Evolutionary conservation across 64 coral and sea anemone species (phyloP).

Genomic region (Orbicella faveolata): DNA sequence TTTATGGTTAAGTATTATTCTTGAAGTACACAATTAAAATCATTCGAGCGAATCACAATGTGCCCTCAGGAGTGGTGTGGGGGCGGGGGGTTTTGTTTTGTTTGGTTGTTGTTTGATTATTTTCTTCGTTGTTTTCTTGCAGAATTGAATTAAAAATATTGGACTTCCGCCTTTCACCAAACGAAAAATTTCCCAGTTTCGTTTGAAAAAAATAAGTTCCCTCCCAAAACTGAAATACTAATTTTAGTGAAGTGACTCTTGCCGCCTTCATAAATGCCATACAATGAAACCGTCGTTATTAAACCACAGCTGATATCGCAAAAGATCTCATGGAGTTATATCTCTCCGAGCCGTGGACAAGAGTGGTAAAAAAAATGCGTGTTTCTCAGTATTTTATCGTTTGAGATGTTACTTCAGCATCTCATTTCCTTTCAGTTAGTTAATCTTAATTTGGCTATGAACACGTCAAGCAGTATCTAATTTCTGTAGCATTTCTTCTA

Average conservation of each 20-base stretch:
- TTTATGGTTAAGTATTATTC: too few species aligned
- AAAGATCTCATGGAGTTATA: neutral
- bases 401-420: neutral
- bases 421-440: neutral
- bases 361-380: neutral
- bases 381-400: neutral
- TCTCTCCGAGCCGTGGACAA: neutral
- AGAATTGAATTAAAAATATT: neutral
- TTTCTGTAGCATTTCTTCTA: too few species aligned
- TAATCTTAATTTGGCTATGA: too few species aligned
- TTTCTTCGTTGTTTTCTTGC: neutral
- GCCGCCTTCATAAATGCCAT: neutral
- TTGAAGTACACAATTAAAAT: too few species aligned
- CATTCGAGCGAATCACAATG: too few species aligned
- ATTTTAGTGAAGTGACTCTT: slow-evolving; percentile 9
- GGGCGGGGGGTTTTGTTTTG: neutral
- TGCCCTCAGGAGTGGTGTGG: too few species aligned
- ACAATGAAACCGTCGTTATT: too few species aligned
- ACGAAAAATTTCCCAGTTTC: slow-evolving; percentile 3
- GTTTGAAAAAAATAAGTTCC: neutral
- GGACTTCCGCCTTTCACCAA: slow-evolving; percentile 5
- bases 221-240: neutral
- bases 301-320: neutral
- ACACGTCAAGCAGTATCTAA: too few species aligned
- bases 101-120: neutral